phyloP scores from a whole-genome alignment of 2,113 vertebrate species.

The Chloropsis cyanopogon region DNA sequence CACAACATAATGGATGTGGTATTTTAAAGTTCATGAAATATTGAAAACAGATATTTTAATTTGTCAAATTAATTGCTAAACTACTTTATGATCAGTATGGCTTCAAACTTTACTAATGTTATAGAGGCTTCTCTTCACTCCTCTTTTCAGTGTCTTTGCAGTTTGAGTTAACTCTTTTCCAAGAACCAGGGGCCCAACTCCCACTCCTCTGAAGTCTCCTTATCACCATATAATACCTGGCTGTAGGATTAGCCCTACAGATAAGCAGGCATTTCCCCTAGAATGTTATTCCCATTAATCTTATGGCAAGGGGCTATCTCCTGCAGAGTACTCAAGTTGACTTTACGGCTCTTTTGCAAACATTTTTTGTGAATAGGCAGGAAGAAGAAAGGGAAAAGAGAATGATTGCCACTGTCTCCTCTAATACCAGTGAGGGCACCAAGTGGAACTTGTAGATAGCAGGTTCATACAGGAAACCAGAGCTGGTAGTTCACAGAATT shows the following conservation, averaged over 20 bases:
- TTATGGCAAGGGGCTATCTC: conserved; percentile 14
- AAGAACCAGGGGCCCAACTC: background rate
- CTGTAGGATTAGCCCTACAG: conserved; percentile 1
- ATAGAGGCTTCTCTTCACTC: background rate
- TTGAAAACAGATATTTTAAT: background rate
- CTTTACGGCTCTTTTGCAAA: conserved; percentile 16
- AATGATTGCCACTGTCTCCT: background rate
- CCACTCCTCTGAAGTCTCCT: background rate
- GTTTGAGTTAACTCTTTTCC: background rate
- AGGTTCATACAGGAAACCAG: background rate
- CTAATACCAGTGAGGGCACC: background rate
- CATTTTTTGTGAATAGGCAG: background rate
- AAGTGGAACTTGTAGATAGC: background rate
- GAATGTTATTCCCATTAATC: conserved; percentile 38
- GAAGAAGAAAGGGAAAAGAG: background rate
- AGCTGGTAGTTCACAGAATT: background rate
- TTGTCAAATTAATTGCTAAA: background rate
- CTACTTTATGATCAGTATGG: background rate
- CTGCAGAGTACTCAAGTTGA: conserved; percentile 35
- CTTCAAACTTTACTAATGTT: background rate
- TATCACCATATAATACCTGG: background rate
- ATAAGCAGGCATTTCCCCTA: conserved; percentile 30
- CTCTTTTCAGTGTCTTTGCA: background rate
- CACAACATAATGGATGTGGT: background rate
- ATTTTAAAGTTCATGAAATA: background rate